These are phyloP conservation scores for Idaea aversata DNA, from an alignment of 2,888 invertebrate genomes.

Conservation along the genomic window DNA sequence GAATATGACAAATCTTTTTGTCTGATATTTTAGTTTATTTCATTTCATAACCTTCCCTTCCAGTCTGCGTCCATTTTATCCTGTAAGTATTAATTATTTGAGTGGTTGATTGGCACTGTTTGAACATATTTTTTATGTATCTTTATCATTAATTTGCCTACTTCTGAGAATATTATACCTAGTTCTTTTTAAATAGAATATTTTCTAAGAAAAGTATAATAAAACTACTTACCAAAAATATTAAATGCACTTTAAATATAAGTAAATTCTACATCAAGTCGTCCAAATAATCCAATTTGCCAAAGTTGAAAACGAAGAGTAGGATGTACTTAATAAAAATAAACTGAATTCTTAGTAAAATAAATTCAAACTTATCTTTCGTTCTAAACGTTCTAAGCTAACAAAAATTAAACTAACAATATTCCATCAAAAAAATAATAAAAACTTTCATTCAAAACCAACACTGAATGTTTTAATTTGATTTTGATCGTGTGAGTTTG, in stretches of 20 bases:
- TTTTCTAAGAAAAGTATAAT: no score
- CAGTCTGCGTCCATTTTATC: not conserved
- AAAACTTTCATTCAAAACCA: slow-evolving; percentile 2
- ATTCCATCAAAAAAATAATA: not conserved
- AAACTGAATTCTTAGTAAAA: not conserved
- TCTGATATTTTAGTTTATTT: not conserved
- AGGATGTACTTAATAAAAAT: not conserved
- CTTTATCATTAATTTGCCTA: no score
- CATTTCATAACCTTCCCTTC: not conserved
- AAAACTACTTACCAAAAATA: no score
- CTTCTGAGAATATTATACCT: no score
- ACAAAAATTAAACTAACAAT: not conserved
- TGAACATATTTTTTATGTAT: no score
- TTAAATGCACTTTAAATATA: no score
- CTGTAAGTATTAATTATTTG: no score
- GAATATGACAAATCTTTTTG: not conserved
- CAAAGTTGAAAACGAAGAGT: not conserved
- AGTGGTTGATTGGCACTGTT: no score
- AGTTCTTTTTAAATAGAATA: no score
- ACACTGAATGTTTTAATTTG: slow-evolving; percentile 10
- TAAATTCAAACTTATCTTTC: not conserved
- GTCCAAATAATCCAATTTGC: not conserved
- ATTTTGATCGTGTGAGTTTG: slow-evolving; percentile 2
- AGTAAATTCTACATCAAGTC: not conserved
- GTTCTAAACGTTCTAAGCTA: not conserved